Percentiles rank a stretch among this genome's conserved stretches.
These are phyloP conservation scores for Gari tellinella DNA, from an alignment of 2,888 invertebrate genomes.

Conservation along the genomic window DNA sequence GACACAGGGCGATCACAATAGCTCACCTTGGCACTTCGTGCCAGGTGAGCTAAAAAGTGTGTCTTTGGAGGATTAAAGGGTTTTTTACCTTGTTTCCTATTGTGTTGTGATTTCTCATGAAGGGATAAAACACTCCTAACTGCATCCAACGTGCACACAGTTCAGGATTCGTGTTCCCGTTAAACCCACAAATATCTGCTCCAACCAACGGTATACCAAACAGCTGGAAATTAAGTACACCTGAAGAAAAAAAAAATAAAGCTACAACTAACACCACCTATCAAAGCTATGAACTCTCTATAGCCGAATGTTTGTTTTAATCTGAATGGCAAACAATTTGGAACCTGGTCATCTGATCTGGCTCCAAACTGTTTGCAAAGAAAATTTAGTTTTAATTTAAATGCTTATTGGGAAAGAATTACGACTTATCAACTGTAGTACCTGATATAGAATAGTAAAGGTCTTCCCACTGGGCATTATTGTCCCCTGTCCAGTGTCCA, in stretches of 20 bases:
- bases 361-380: no score
- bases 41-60: no score
- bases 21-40: no score
- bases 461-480: conserved; percentile 83
- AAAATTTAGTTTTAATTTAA: no score
- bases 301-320: no score
- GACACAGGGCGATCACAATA: no score
- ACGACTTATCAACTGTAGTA: no score
- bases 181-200: conserved; percentile 83
- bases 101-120: conserved; percentile 83
- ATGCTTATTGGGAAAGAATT: neutral
- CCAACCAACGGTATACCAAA: conserved; percentile 83
- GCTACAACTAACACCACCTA: no score
- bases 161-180: conserved; percentile 78
- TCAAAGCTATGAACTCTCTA: no score
- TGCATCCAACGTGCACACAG: conserved; percentile 83
- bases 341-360: no score
- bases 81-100: conserved; percentile 84
- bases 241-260: conserved; percentile 21
- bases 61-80: no score
- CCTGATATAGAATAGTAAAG: conserved; percentile 87
- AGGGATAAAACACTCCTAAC: conserved; percentile 83
- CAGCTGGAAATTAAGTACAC: conserved; percentile 87
- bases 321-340: no score
- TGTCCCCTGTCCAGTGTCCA: conserved; percentile 83